These are phyloP conservation scores for Pontoporia blainvillei DNA, from an alignment of 2,113 vertebrate species.

Conservation along the genomic window DNA sequence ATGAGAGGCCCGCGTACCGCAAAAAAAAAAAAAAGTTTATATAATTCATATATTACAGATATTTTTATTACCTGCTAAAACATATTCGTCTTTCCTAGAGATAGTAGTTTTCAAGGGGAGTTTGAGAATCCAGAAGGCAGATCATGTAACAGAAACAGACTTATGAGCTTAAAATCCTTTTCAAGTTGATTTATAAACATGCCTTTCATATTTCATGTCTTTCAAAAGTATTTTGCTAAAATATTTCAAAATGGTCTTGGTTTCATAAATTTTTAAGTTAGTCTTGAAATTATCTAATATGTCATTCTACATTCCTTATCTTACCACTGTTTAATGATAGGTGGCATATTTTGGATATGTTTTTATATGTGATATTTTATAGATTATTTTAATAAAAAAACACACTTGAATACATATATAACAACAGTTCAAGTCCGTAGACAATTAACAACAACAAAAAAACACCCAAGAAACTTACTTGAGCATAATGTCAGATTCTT, in stretches of 20 bases:
- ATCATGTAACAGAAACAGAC: not conserved
- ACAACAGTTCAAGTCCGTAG: not conserved
- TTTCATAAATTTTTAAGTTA: not conserved
- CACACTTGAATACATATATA: not conserved
- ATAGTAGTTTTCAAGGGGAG: not conserved
- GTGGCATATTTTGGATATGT: not conserved
- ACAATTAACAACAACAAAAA: not conserved
- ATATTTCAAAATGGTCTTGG: conserved; percentile 25
- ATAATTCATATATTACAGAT: not conserved
- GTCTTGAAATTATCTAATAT: not conserved
- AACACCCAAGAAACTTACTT: conserved; percentile 83
- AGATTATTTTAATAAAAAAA: conserved; percentile 9
- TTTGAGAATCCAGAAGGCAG: conserved; percentile 29
- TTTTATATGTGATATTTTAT: not conserved
- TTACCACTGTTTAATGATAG: not conserved
- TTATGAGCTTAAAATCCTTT: not conserved
- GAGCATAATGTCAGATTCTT: conserved; percentile 93
- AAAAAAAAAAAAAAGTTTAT: not conserved
- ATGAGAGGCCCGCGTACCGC: no score
- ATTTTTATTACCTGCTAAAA: conserved; percentile 19
- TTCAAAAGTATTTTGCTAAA: conserved; percentile 30
- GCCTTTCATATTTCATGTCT: conserved; percentile 31
- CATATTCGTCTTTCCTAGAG: not conserved
- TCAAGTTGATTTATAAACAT: conserved; percentile 4
- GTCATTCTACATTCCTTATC: not conserved